These are phyloP conservation scores for Heliconius charithonia DNA, from an alignment of 2,888 invertebrate genomes.

Conservation along the genomic window DNA sequence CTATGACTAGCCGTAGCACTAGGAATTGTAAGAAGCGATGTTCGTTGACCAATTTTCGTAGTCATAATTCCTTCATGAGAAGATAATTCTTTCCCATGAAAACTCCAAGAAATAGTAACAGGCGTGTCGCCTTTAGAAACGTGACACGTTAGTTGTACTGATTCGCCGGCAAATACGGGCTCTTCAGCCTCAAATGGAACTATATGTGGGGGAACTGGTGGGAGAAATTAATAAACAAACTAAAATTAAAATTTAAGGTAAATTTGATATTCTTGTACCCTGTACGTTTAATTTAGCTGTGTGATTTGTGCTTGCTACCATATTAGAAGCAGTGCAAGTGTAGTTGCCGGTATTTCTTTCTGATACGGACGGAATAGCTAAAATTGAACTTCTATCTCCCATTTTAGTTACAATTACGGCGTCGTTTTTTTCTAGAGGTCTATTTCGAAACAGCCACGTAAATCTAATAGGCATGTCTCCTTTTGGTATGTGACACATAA, in stretches of 20 bases:
- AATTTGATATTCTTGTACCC: conserved; percentile 79
- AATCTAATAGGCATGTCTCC: conserved; percentile 89
- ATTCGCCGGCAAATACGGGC: conserved; percentile 86
- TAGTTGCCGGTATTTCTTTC: conserved; percentile 89
- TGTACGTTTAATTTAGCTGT: conserved; percentile 86
- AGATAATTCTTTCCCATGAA: conserved; percentile 85
- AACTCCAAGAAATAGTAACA: conserved; percentile 89
- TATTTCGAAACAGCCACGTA: conserved; percentile 87
- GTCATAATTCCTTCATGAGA: conserved; percentile 83
- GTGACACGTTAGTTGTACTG: conserved; percentile 85
- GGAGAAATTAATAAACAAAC: conserved; percentile 49
- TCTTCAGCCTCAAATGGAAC: conserved; percentile 85
- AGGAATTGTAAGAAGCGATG: conserved; percentile 86
- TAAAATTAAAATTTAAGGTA: conserved; percentile 58
- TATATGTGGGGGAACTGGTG: conserved; percentile 82
- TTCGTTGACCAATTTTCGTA: conserved; percentile 85
- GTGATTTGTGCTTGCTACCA: conserved; percentile 86
- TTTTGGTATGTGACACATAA: conserved; percentile 84
- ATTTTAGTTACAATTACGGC: conserved; percentile 82
- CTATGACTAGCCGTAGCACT: conserved; percentile 86
- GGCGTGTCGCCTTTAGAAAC: conserved; percentile 88
- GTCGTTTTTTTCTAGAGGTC: conserved; percentile 69
- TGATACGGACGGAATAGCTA: conserved; percentile 86
- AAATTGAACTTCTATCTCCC: conserved; percentile 85
- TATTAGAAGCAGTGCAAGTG: conserved; percentile 89